Conservation (phyloP, 2,888 invertebrate genomes). For the Lepidonotus clava region DNA sequence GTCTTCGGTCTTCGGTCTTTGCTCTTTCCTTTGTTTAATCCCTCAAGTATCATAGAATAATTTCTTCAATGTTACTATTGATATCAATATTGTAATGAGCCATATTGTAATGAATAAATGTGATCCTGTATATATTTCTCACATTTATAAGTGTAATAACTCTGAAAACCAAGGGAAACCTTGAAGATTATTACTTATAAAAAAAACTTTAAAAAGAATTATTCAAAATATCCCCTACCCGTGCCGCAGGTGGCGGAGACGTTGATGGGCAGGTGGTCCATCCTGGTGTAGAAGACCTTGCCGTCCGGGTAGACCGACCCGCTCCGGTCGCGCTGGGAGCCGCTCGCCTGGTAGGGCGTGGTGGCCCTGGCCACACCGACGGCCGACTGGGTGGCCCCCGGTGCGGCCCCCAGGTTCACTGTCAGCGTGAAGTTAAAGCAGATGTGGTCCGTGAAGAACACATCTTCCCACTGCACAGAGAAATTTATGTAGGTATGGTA, state of each 20-base stretch:
- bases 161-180: no score
- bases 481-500: neutral
- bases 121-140: no score
- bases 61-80: no score
- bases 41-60: no score
- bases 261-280: slow-evolving; percentile 34
- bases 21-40: no score
- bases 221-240: neutral
- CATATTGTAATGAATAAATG: no score
- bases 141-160: no score
- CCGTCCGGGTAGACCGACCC: slow-evolving; percentile 51
- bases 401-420: slow-evolving; percentile 17
- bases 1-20: no score
- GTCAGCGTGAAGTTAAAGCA: slow-evolving; percentile 62
- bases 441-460: slow-evolving; percentile 70
- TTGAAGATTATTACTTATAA: no score
- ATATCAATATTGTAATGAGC: no score
- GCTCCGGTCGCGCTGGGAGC: slow-evolving; percentile 57
- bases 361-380: slow-evolving; percentile 63
- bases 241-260: slow-evolving; percentile 16
- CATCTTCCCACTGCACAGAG: slow-evolving; percentile 65
- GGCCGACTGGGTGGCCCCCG: slow-evolving; percentile 60
- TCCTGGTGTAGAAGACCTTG: slow-evolving; percentile 29
- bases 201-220: no score
- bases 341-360: slow-evolving; percentile 63